phyloP scores from a whole-genome alignment of 2,113 vertebrate genomes.

The Corythornis cristatus region DNA sequence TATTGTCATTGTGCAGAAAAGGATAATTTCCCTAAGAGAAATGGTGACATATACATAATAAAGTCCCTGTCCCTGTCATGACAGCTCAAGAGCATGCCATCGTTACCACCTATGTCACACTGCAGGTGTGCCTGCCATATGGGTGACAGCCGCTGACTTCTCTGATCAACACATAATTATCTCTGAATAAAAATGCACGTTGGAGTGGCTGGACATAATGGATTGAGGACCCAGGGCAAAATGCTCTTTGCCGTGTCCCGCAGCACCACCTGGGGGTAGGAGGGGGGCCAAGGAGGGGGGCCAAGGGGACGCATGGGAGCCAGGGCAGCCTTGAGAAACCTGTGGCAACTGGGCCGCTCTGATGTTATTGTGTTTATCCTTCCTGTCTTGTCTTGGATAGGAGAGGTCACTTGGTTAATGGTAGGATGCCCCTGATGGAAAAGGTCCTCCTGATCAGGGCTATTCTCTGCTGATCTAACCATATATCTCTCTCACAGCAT shows the following conservation, averaged over 20 bases:
- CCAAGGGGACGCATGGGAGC: conserved; percentile 70
- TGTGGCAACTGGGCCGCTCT: conserved; percentile 43
- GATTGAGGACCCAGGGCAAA: conserved; percentile 85
- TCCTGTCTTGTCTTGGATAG: conserved; percentile 69
- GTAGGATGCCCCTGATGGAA: conserved; percentile 74
- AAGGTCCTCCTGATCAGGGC: conserved; percentile 73
- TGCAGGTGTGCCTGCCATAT: conserved; percentile 82
- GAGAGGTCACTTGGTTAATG: conserved; percentile 83
- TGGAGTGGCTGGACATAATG: conserved; percentile 83
- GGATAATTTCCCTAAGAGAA: conserved; percentile 85
- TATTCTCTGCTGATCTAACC: conserved; percentile 74
- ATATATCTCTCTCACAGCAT: conserved; percentile 81
- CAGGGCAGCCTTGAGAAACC: conserved; percentile 74
- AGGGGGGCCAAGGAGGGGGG: conserved; percentile 62
- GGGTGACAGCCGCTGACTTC: conserved; percentile 83
- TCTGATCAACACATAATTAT: conserved; percentile 89
- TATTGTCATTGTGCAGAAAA: conserved; percentile 84
- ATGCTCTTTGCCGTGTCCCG: conserved; percentile 71
- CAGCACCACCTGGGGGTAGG: conserved; percentile 82
- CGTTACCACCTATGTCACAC: conserved; percentile 86
- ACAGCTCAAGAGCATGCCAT: conserved; percentile 83
- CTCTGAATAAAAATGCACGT: conserved; percentile 84
- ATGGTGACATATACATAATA: conserved; percentile 85
- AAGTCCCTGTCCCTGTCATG: conserved; percentile 83
- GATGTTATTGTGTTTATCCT: conserved; percentile 82